Conservation (phyloP, 2,888 invertebrate species). For the Xylocampa areola region DNA sequence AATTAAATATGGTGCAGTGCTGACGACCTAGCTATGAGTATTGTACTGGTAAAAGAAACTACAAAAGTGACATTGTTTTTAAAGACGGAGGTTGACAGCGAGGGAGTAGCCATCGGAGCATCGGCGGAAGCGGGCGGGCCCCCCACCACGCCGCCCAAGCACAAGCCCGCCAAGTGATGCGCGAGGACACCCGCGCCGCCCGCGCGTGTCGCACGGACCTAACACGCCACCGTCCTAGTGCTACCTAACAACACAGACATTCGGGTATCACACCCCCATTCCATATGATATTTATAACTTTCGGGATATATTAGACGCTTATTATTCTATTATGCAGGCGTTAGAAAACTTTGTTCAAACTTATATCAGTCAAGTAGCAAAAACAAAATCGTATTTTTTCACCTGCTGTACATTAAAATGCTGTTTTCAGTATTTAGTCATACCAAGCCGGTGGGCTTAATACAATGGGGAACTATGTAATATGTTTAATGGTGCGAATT, state of each 20-base stretch:
- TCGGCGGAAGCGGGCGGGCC: slow-evolving; percentile 86
- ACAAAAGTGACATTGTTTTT: slow-evolving; percentile 37
- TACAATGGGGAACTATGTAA: slow-evolving; percentile 33
- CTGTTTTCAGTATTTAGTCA: slow-evolving; percentile 35
- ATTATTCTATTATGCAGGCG: slow-evolving; percentile 17
- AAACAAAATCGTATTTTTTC: slow-evolving; percentile 21
- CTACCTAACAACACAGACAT: slow-evolving; percentile 30
- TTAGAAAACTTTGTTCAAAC: slow-evolving; percentile 12
- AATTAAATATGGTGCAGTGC: no score
- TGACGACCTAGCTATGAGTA: neutral
- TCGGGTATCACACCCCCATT: slow-evolving; percentile 44
- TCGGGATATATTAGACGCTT: slow-evolving; percentile 18
- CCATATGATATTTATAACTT: slow-evolving; percentile 35
- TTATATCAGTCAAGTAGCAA: slow-evolving; percentile 20
- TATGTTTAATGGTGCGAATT: slow-evolving; percentile 45
- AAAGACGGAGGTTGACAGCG: slow-evolving; percentile 87
- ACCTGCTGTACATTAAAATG: slow-evolving; percentile 30
- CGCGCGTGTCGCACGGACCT: slow-evolving; percentile 4
- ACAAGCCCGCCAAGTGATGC: slow-evolving; percentile 85
- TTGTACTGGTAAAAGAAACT: no score
- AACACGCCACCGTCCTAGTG: slow-evolving; percentile 20
- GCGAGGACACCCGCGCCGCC: slow-evolving; percentile 21
- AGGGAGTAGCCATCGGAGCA: slow-evolving; percentile 86
- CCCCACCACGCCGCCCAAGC: slow-evolving; percentile 86
- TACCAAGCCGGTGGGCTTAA: slow-evolving; percentile 27